Base-by-base conservation (phyloP, 2,888 invertebrate species). In the Phania funesta region DNA sequence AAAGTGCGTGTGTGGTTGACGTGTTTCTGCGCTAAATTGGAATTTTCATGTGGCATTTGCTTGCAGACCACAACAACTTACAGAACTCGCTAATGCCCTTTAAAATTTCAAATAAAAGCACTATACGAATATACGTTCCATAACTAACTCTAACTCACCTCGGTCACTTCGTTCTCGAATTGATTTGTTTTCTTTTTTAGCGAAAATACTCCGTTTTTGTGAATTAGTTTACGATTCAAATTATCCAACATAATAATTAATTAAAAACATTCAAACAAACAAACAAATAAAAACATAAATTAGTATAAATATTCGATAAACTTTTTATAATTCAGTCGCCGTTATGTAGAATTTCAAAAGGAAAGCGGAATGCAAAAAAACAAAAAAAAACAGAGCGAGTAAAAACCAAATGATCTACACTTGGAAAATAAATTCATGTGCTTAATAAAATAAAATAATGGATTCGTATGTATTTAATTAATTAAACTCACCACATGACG, bases 101-200 rank as follows among this genome's bases (percentile, higher is more conserved):
- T 86, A 87, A 87, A 87, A 87, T 87, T 88, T 86, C 87, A 88
- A 88, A 88, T 87, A 87, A 87, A 87, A 86, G 86, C 87, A 88
- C 87, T 87, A 85, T 85, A 87, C 86, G 83, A 54, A 70, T 56
- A 44, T 46, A 65, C 35, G 3, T 52, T 24, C 9, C 13, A 46
- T 7, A 20, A n/a, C 4, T 29, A 29, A 4, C 68, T 18, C 5
- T 20, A 22, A 65, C 84, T 76, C 80, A 86, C 85, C 81, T 80
- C 75, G 9, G 52, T 58, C 20, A 86, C 80, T 73, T 86, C 86
- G 48, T 86, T 85, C 16, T 83, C 83, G 84, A 85, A 84, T 32
- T 86, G 84, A 64, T 85, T 83, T 29, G 68, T 38, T n/a, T 85
- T 85, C 64, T 85, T 86, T 48, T 85, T 85, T 32, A 86, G 58